Evolutionary conservation across 1,140 invertebrate genomes (phyloP).

Genomic region (Heliconius hermathena): DNA sequence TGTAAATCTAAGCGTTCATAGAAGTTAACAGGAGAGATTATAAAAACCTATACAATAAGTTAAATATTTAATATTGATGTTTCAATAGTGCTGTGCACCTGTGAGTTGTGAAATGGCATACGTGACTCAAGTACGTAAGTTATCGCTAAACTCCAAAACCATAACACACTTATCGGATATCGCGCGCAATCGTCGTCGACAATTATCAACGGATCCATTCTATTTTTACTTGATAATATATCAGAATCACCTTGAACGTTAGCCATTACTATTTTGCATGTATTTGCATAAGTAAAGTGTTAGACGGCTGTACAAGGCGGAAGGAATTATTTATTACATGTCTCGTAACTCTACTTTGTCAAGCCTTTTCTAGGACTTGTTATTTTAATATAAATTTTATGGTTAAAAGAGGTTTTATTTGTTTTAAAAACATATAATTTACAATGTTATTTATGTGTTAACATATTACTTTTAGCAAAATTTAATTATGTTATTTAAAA

Average conservation of each 20-base stretch:
- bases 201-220: conserved; percentile 49
- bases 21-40: not conserved
- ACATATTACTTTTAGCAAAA: too few species aligned
- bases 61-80: not conserved
- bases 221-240: conserved; percentile 63
- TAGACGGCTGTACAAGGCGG: conserved; percentile 35
- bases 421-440: not conserved
- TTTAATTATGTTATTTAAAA: too few species aligned
- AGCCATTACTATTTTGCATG: conserved; percentile 51
- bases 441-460: too few species aligned
- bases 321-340: conserved; percentile 39
- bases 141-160: conserved; percentile 68
- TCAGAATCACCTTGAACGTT: conserved; percentile 68
- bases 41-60: not conserved
- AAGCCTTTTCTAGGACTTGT: conserved; percentile 7
- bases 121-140: conserved; percentile 71
- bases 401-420: not conserved
- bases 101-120: conserved; percentile 60
- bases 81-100: conserved; percentile 30
- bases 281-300: conserved; percentile 42
- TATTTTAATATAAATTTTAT: not conserved
- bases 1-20: not conserved
- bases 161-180: conserved; percentile 74
- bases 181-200: conserved; percentile 62
- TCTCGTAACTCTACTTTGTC: conserved; percentile 21